phyloP scores from a whole-genome alignment of 2,113 vertebrate species.

The Tachysurus fulvidraco region DNA sequence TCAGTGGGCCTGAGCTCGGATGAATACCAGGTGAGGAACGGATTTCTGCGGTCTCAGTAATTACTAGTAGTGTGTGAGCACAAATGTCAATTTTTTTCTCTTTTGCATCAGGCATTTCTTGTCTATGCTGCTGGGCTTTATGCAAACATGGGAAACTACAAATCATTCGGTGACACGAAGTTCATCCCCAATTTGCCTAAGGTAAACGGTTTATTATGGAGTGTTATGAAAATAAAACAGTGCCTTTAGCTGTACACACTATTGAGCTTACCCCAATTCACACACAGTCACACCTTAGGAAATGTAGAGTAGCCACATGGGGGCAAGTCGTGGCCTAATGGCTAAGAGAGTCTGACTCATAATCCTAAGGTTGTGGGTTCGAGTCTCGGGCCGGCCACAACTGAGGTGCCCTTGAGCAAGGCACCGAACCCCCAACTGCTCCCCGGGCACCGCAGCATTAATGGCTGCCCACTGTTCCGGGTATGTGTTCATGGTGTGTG shows the following conservation, averaged over 20 bases:
- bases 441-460: too few species aligned
- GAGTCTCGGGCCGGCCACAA: too few species aligned
- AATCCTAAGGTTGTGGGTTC: too few species aligned
- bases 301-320: not conserved
- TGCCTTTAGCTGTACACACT: not conserved
- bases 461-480: too few species aligned
- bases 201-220: conserved; percentile 65
- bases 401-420: too few species aligned
- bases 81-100: not conserved
- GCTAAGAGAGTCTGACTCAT: too few species aligned
- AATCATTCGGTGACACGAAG: conserved; percentile 92
- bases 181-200: conserved; percentile 87
- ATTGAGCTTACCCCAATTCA: not conserved
- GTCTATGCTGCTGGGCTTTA: conserved; percentile 88
- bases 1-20: conserved; percentile 77
- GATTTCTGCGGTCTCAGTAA: not conserved
- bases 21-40: conserved; percentile 80
- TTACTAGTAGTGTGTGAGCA: not conserved
- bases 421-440: too few species aligned
- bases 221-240: not conserved
- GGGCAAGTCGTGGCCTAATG: too few species aligned
- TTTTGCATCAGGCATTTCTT: conserved; percentile 77
- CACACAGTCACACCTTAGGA: not conserved
- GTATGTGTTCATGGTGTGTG: too few species aligned
- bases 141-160: conserved; percentile 96